Base-by-base conservation (phyloP, 2,888 invertebrate species). In the Notodonta dromedarius region DNA sequence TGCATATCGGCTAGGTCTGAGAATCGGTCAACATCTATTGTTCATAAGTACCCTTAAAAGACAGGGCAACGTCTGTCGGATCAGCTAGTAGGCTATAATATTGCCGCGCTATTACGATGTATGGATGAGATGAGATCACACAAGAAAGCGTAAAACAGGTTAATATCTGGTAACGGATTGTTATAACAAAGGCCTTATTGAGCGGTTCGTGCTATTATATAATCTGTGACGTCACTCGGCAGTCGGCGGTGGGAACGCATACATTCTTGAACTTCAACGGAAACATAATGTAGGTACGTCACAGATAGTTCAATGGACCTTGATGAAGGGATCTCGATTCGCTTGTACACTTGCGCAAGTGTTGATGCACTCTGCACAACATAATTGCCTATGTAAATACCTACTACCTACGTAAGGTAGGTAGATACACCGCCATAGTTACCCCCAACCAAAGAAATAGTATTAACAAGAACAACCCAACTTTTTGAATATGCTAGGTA, bases 201-300 rank as follows among this genome's bases (percentile, higher is more conserved):
- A 65, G 54, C 40, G 62, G 55, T 59, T 65, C 62, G 11, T 61
- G 35, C 68, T 67, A 60, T 73, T 67, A 63, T 54, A 60, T 67
- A 65, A 67, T 65, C 58, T 65, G 56, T 67, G 65, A 62, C 46
- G 57, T 63, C 61, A 63, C 62, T 9, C 46, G 46, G 42, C 42
- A 11, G 9, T 35, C 44, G 44, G 60, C 63, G 61, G 65, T 74
- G 70, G 60, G 64, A 71, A 71, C 62, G 24, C 16, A 14, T n/a
- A 71, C 71, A 64, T 66, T 71, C 64, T 75, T 71, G 67, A 71
- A 75, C 71, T 73, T 70, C 61, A 56, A 55, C 65, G 65, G 67
- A 73, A 71, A 67, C 62, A 70, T 73, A 73, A 67, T 60, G 64
- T 24, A 24, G 24, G 24, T 57, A 24, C 44, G 62, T 59, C 44